These are phyloP conservation scores for Gymnobelideus leadbeateri DNA, from an alignment of 2,113 vertebrate species.

Conservation along the genomic window DNA sequence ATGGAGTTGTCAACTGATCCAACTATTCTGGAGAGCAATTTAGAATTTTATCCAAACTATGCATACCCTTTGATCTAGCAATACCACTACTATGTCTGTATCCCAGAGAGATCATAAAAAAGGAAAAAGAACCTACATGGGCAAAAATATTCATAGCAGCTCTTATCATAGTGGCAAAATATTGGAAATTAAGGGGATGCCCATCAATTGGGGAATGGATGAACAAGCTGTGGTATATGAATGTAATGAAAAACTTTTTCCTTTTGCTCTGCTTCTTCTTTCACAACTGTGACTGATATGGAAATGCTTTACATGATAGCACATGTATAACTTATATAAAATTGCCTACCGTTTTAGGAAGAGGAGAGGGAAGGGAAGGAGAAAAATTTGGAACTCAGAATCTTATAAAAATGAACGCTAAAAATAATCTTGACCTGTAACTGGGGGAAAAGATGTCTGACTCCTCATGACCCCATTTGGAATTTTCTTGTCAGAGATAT, in stretches of 20 bases:
- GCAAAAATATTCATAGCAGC: background rate
- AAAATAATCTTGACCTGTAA: no score
- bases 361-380: no score
- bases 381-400: no score
- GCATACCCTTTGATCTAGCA: background rate
- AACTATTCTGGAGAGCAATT: background rate
- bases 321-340: no score
- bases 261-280: no score
- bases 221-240: background rate
- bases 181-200: background rate
- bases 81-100: background rate
- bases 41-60: background rate
- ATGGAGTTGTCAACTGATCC: background rate
- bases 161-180: background rate
- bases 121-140: background rate
- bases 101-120: background rate
- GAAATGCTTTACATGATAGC: no score
- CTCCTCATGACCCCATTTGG: no score
- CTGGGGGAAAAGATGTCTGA: no score
- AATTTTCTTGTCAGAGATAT: no score
- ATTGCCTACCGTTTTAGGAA: no score
- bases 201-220: background rate
- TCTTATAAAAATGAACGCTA: no score
- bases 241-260: background rate
- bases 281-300: no score